Conservation (phyloP, 2,888 invertebrate genomes). For the Emmelina monodactyla region DNA sequence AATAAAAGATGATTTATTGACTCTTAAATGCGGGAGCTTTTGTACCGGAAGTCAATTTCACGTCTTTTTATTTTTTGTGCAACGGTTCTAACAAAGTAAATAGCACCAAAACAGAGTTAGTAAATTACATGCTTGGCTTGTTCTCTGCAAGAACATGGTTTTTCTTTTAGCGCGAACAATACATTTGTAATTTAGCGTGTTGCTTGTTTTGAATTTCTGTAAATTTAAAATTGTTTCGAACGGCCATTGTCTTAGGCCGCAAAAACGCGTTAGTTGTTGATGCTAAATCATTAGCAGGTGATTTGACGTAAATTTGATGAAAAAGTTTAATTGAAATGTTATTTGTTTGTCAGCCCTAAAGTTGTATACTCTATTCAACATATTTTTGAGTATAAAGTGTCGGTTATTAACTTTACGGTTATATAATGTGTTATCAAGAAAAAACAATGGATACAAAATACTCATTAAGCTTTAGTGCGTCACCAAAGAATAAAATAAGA, state of each 20-base stretch:
- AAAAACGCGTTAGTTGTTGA: not conserved
- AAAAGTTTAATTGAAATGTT: too few species aligned
- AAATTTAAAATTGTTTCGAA: conserved; percentile 5
- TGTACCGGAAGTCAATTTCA: conserved; percentile 24
- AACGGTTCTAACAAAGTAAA: not conserved
- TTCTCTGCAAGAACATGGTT: conserved; percentile 21
- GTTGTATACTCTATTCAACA: too few species aligned
- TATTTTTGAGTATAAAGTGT: too few species aligned
- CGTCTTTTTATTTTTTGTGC: conserved; percentile 16
- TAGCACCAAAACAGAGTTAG: conserved; percentile 13
- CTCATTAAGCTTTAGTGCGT: too few species aligned
- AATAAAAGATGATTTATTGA: too few species aligned
- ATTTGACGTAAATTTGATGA: not conserved
- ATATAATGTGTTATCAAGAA: too few species aligned
- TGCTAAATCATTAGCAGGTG: not conserved
- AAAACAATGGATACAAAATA: too few species aligned
- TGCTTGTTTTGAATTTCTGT: conserved; percentile 13
- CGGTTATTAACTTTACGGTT: too few species aligned
- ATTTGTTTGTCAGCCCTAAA: too few species aligned
- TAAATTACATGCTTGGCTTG: conserved; percentile 20
- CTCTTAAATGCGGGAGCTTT: too few species aligned
- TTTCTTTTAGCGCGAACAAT: conserved; percentile 27
- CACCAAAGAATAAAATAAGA: too few species aligned
- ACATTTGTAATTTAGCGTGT: conserved; percentile 19
- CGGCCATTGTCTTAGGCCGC: conserved; percentile 1